Base-by-base conservation (phyloP, 2,113 vertebrate genomes). In the Cebidichthys violaceus region DNA sequence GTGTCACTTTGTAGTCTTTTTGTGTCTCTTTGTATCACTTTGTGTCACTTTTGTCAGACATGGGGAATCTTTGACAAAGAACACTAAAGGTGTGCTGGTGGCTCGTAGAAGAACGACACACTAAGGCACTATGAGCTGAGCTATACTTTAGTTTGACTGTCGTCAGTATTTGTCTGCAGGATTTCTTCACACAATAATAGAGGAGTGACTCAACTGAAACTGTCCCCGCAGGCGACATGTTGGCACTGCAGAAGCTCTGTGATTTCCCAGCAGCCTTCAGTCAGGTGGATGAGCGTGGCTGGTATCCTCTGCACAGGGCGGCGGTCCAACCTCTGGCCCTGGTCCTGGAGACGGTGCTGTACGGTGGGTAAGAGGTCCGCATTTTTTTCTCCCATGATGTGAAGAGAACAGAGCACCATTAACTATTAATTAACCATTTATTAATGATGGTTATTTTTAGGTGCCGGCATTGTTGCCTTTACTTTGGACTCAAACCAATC, bases 231-330 rank as follows among this genome's bases (percentile, higher is more conserved):
- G 96, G 96, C 59, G 94, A 95, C 81, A 66, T 96, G 31, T 89
- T 92, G 86, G 88, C 90, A n/a, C 94, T 98, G 45, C 95, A 97
- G 86, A 86, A 96, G 61, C 90, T 94, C 84, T 91, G 95, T 71
- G 94, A 95, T 73, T 92, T 83, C 74, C 94, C 94, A 73, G 93
- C 90, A 74, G 92, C 95, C 45, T 94, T 98, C 89, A 95, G 95
- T 88, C 95, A 97, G 93, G 94, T 94, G 82, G 95, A 97, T 85
- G 94, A 95, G 43, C 92, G 80, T 29, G 95, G 96, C 5, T 96
- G 96, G 95, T 96, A 95, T 87, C 96, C 96, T 15, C 70, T 98
- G 52, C 96, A 97, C 18, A 84, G 95, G 66, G 95, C 96, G 75
- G 95, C 90, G 6, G 86, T 94, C 50, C 90, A 93, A 59, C 94